Evolutionary conservation across 1,140 invertebrate genomes (phyloP).

Genomic region (Heliothis virescens): DNA sequence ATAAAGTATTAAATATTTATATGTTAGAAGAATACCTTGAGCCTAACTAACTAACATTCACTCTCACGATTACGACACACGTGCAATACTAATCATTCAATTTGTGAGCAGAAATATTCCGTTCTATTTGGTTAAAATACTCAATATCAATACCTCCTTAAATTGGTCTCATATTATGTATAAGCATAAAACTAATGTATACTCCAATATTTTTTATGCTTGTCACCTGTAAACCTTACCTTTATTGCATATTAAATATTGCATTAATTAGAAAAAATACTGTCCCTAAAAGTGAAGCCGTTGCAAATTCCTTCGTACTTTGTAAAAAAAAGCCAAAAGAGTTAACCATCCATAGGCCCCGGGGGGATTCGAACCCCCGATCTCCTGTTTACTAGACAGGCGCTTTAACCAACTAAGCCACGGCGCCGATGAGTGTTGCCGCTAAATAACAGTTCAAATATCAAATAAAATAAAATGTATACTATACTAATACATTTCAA

Average conservation of each 20-base stretch:
- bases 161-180: not conserved
- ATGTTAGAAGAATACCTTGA: slow-evolving; percentile 25
- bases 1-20: slow-evolving; percentile 17
- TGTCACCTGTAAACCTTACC: too few species aligned
- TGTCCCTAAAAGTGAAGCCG: too few species aligned
- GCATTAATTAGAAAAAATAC: too few species aligned
- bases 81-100: slow-evolving; percentile 4
- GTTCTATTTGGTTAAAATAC: not conserved
- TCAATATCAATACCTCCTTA: not conserved
- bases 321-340: slow-evolving; percentile 47
- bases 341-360: slow-evolving; percentile 80
- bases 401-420: slow-evolving; percentile 89
- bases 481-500: not conserved
- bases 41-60: slow-evolving; percentile 22
- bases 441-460: not conserved
- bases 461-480: not conserved
- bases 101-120: slow-evolving; percentile 13
- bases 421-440: slow-evolving; percentile 75
- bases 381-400: slow-evolving; percentile 89
- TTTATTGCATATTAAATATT: too few species aligned
- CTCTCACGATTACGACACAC: slow-evolving; percentile 12
- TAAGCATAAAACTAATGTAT: not conserved
- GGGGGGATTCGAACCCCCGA: slow-evolving; percentile 88
- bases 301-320: too few species aligned
- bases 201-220: too few species aligned